Conservation (phyloP, 2,797 vertebrate genomes). For the Pangasius djambal region DNA sequence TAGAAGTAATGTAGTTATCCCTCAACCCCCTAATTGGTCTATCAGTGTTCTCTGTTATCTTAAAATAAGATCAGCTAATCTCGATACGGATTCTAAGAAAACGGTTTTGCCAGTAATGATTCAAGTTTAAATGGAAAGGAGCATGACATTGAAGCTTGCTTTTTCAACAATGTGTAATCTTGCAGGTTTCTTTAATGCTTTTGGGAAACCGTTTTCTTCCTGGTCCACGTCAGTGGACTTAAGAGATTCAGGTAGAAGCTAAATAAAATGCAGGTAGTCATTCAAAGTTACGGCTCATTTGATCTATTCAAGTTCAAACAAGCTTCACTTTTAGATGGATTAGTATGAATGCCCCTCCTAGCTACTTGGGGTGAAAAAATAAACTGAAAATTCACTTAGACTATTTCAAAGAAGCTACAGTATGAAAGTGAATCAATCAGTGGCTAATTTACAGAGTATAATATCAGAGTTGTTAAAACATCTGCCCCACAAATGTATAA, state of each 20-base stretch:
- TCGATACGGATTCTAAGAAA: slow-evolving; percentile 1
- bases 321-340: slow-evolving; percentile 42
- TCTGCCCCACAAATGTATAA: neutral
- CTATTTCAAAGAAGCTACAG: neutral
- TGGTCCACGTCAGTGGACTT: slow-evolving; percentile 13
- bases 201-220: slow-evolving; percentile 10
- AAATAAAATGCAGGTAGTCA: slow-evolving; percentile 23
- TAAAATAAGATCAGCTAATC: neutral
- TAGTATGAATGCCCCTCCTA: slow-evolving; percentile 57
- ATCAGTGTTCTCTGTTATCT: neutral
- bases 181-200: slow-evolving; percentile 24
- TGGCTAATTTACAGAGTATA: neutral
- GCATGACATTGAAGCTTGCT: neutral
- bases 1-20: neutral
- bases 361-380: slow-evolving; percentile 41
- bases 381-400: slow-evolving; percentile 19
- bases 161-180: neutral
- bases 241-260: slow-evolving; percentile 33
- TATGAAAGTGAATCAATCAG: neutral
- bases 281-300: slow-evolving; percentile 32
- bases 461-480: neutral
- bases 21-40: neutral
- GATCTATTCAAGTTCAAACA: slow-evolving; percentile 62
- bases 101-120: neutral
- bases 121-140: slow-evolving; percentile 6